These are phyloP conservation scores for Amphipyra berbera DNA, from an alignment of 2,888 invertebrate species.

Conservation along the genomic window DNA sequence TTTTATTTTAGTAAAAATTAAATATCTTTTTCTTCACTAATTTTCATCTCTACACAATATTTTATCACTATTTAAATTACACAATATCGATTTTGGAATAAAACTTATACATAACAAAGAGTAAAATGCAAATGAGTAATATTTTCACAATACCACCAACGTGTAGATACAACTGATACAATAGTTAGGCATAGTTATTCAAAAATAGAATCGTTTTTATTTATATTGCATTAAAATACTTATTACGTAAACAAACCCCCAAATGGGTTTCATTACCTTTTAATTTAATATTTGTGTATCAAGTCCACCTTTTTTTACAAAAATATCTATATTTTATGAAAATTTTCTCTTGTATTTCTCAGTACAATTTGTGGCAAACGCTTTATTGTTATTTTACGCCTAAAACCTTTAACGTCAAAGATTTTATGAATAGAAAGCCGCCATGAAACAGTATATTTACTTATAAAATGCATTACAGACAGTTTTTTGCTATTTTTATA, in stretches of 20 bases:
- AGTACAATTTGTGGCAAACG: slow-evolving; percentile 11
- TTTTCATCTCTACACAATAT: slow-evolving; percentile 52
- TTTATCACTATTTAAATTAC: slow-evolving; percentile 61
- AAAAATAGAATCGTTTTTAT: slow-evolving; percentile 20
- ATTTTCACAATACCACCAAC: slow-evolving; percentile 43
- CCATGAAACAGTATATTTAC: neutral
- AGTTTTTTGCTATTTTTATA: neutral
- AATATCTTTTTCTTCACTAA: slow-evolving; percentile 60
- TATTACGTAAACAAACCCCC: slow-evolving; percentile 15
- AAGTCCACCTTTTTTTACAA: slow-evolving; percentile 35
- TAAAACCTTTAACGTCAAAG: slow-evolving; percentile 5
- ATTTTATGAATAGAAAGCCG: neutral
- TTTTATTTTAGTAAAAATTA: slow-evolving; percentile 73
- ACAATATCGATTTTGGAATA: slow-evolving; percentile 73
- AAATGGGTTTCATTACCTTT: neutral
- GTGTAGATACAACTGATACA: slow-evolving; percentile 25
- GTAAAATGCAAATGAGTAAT: slow-evolving; percentile 69
- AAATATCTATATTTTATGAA: slow-evolving; percentile 38
- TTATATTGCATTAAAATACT: slow-evolving; percentile 20
- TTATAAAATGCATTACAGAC: slow-evolving; percentile 7
- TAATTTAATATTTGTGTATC: slow-evolving; percentile 3
- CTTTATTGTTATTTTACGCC: slow-evolving; percentile 11
- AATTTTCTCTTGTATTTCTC: neutral
- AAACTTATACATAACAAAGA: slow-evolving; percentile 63
- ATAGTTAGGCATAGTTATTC: slow-evolving; percentile 30